Conservation (phyloP, 2,113 vertebrate genomes). For the Epinephelus lanceolatus region DNA sequence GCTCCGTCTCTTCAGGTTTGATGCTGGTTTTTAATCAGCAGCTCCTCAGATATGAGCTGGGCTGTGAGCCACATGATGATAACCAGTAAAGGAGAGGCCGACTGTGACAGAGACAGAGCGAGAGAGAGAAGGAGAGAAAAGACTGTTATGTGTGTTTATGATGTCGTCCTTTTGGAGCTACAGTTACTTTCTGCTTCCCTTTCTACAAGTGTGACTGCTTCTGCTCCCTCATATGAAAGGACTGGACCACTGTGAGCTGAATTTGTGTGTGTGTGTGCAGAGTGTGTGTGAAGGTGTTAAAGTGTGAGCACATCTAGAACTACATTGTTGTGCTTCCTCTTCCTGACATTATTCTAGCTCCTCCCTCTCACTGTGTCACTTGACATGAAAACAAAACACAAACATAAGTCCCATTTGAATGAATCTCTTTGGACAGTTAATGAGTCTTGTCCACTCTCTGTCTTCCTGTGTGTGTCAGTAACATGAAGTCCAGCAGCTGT, state of each 20-base stretch:
- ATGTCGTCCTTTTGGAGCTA: too few relatives aligned
- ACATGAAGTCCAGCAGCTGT: too few relatives aligned
- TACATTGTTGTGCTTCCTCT: background rate
- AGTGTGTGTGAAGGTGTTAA: background rate
- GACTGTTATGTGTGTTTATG: background rate
- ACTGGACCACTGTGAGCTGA: too few relatives aligned
- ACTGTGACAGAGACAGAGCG: background rate
- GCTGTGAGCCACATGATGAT: constrained; percentile 18
- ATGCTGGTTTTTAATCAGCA: constrained; percentile 35
- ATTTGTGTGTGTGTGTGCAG: background rate
- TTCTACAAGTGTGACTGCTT: background rate
- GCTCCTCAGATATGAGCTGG: constrained; percentile 28
- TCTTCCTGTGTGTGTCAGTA: background rate
- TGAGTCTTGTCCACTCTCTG: background rate
- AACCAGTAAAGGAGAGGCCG: constrained; percentile 4
- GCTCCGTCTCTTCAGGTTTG: constrained; percentile 29
- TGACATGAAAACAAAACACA: background rate
- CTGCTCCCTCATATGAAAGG: background rate
- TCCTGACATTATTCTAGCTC: background rate
- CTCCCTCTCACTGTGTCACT: background rate
- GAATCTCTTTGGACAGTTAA: too few relatives aligned
- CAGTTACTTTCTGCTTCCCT: background rate
- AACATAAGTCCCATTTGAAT: background rate
- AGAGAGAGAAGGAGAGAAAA: background rate
- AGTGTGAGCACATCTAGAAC: background rate